These are phyloP conservation scores for Malachius bipustulatus DNA, from an alignment of 2,888 invertebrate genomes.

Conservation along the genomic window DNA sequence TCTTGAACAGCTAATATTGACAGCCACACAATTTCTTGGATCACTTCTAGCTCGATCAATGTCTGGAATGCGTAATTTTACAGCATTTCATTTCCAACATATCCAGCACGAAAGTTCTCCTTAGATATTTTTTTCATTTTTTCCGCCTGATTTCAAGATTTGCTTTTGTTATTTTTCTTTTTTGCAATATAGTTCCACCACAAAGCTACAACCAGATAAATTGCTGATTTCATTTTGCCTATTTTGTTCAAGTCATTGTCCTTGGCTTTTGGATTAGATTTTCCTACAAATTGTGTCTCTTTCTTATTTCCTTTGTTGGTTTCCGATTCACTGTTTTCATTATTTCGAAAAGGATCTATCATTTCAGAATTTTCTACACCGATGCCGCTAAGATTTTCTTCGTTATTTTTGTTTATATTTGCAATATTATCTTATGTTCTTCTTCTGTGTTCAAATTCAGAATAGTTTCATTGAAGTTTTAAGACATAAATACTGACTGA, in stretches of 20 bases:
- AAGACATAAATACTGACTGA: too few relatives aligned
- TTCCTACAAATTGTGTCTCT: conserved; percentile 2
- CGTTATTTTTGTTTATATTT: neutral
- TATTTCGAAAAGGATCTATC: neutral
- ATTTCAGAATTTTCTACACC: neutral
- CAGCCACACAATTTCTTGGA: neutral
- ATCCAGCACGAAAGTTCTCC: neutral
- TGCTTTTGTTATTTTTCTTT: conserved; percentile 1
- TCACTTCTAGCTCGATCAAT: conserved; percentile 2
- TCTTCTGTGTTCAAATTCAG: neutral
- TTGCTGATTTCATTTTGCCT: too few relatives aligned
- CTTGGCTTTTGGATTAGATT: neutral
- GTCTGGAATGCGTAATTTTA: conserved; percentile 3
- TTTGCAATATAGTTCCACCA: neutral
- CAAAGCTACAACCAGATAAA: too few relatives aligned
- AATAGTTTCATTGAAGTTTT: neutral
- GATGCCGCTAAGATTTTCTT: neutral
- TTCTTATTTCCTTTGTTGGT: neutral
- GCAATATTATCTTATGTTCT: neutral
- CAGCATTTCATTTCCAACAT: conserved; percentile 1
- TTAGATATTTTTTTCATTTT: neutral
- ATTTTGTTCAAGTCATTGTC: too few relatives aligned
- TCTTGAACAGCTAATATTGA: neutral
- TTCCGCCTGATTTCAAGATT: conserved; percentile 2
- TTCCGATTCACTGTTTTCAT: neutral